Percentiles rank a stretch among this genome's conserved stretches.
These are phyloP conservation scores for Malachius bipustulatus DNA, from an alignment of 2,888 invertebrate species.

Conservation along the genomic window DNA sequence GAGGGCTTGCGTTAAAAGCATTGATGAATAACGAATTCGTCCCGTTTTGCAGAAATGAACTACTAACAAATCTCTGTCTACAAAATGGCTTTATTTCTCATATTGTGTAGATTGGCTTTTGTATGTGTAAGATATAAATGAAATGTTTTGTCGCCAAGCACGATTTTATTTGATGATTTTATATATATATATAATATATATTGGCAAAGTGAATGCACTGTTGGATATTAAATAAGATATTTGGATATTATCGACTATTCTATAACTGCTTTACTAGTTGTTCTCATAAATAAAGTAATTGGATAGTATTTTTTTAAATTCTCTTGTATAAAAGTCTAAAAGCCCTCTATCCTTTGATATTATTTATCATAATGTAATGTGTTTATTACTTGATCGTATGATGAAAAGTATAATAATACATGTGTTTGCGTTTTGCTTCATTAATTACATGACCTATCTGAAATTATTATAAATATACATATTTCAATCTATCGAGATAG, in stretches of 20 bases:
- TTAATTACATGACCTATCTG: too few species aligned
- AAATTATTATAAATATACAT: too few species aligned
- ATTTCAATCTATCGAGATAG: too few species aligned
- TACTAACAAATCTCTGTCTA: background rate
- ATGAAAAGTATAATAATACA: too few species aligned
- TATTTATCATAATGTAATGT: background rate
- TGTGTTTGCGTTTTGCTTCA: too few species aligned
- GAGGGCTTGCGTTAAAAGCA: conserved; percentile 8
- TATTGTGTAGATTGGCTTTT: conserved; percentile 26
- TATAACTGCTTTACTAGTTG: conserved; percentile 29
- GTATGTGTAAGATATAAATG: conserved; percentile 30
- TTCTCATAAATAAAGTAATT: conserved; percentile 24
- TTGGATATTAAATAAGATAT: conserved; percentile 33
- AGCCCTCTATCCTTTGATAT: background rate
- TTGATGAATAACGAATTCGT: conserved; percentile 11
- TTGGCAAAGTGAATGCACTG: conserved; percentile 29
- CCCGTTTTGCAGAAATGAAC: conserved; percentile 4
- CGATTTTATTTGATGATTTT: conserved; percentile 24
- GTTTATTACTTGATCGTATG: conserved; percentile 1
- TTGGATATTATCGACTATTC: conserved; percentile 26
- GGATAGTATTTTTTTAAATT: conserved; percentile 25
- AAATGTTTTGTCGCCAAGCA: conserved; percentile 30
- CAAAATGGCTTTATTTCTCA: background rate
- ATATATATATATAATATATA: conserved; percentile 18
- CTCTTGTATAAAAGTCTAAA: conserved; percentile 22